Percentiles rank a stretch among this genome's conserved stretches.
These are phyloP conservation scores for Brachionus koreanus DNA, from an alignment of 1,140 invertebrate genomes.

Conservation along the genomic window DNA sequence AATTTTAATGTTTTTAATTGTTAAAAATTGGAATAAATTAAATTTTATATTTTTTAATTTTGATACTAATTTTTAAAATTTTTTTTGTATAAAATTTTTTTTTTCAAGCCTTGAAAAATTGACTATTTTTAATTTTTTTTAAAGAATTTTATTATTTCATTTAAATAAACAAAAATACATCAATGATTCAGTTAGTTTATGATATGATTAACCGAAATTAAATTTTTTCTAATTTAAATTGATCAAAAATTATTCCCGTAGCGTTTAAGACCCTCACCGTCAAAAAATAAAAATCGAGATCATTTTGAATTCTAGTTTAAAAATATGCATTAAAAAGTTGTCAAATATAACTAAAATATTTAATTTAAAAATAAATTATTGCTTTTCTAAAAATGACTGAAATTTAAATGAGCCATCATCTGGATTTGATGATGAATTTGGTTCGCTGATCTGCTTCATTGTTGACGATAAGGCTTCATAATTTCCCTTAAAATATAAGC, in stretches of 20 bases:
- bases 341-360: not conserved
- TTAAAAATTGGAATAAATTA: no score
- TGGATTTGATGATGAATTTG: constrained; percentile 8
- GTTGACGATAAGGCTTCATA: constrained; percentile 84
- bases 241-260: not conserved
- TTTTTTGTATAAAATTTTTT: no score
- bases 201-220: not conserved
- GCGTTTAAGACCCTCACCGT: not conserved
- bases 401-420: constrained; percentile 26
- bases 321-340: not conserved
- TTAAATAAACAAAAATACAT: not conserved
- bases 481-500: constrained; percentile 92
- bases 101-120: no score
- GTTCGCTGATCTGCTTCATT: constrained; percentile 82
- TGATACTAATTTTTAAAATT: no score
- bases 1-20: no score
- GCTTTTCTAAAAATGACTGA: constrained; percentile 39
- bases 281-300: not conserved
- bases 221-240: not conserved
- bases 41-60: no score
- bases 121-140: no score
- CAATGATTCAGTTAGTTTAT: not conserved
- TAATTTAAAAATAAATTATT: constrained; percentile 15
- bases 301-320: not conserved
- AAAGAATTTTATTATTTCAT: not conserved